Conservation (phyloP, 2,888 invertebrate genomes). For the Tricholauxania praeusta region DNA sequence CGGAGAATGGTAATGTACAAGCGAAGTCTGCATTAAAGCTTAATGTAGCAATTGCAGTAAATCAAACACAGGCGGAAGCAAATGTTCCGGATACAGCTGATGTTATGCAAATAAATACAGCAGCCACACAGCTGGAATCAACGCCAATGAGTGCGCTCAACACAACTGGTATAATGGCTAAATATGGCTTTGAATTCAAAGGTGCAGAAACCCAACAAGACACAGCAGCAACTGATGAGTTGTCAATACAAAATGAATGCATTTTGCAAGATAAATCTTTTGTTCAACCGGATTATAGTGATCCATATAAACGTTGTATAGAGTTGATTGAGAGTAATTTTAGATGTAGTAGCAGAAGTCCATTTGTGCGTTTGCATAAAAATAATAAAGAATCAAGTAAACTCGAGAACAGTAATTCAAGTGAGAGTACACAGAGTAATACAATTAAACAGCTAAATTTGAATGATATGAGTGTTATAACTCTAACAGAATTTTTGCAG, state of each 20-base stretch:
- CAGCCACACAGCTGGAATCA: conserved; percentile 40
- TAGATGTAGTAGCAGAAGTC: conserved; percentile 51
- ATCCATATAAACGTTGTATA: conserved; percentile 53
- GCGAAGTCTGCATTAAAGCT: conserved; percentile 26
- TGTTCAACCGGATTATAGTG: conserved; percentile 37
- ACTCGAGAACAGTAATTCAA: conserved; percentile 17
- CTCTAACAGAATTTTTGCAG: conserved; percentile 73
- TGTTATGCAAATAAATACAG: conserved; percentile 11
- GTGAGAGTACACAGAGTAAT: conserved; percentile 5
- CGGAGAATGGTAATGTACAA: conserved; percentile 44
- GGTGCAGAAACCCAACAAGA: conserved; percentile 41
- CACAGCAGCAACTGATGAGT: conserved; percentile 34
- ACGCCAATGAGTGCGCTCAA: conserved; percentile 57
- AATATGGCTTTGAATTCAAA: conserved; percentile 54
- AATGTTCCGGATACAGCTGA: neutral
- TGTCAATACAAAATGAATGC: conserved; percentile 39
- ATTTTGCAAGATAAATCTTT: neutral
- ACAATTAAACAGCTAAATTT: conserved; percentile 46
- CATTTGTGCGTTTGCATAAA: conserved; percentile 52
- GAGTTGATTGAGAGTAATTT: conserved; percentile 55
- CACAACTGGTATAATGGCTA: conserved; percentile 56
- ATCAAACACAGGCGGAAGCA: neutral
- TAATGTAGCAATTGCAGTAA: conserved; percentile 1
- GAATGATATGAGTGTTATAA: conserved; percentile 55
- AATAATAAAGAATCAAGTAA: conserved; percentile 22